Evolutionary conservation across 2,888 invertebrate species (phyloP).

Genomic region (Tethea ocularis): DNA sequence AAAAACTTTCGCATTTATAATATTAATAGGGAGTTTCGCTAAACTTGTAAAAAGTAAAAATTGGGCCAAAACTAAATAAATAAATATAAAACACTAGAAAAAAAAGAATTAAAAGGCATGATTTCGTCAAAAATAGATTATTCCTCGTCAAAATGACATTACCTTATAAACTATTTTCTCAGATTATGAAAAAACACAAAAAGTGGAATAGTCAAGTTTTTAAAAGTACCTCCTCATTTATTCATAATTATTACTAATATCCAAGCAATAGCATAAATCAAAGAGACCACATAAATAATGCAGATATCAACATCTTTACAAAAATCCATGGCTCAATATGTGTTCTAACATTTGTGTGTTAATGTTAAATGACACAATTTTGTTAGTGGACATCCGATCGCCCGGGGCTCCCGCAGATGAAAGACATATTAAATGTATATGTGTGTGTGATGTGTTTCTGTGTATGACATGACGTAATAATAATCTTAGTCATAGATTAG

Average conservation of each 20-base stretch:
- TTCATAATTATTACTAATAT: constrained; percentile 9
- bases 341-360: constrained; percentile 29
- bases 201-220: too few species aligned
- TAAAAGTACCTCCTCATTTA: too few species aligned
- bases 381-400: constrained; percentile 45
- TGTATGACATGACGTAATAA: constrained; percentile 34
- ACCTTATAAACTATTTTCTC: too few species aligned
- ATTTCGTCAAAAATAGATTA: too few species aligned
- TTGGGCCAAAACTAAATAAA: too few species aligned
- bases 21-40: too few species aligned
- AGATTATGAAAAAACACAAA: too few species aligned
- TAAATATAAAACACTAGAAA: too few species aligned
- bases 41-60: too few species aligned
- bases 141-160: too few species aligned
- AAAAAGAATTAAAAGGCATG: too few species aligned
- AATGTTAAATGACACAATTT: constrained; percentile 56
- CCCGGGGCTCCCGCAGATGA: constrained; percentile 48
- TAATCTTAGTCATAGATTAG: constrained; percentile 35
- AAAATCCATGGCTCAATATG: background rate
- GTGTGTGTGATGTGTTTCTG: constrained; percentile 13
- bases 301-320: background rate
- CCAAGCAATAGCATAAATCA: background rate
- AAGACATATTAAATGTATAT: constrained; percentile 38
- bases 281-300: background rate
- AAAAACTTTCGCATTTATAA: too few species aligned